Base-by-base conservation (phyloP, 1,140 invertebrate species). In the Delia radicum region DNA sequence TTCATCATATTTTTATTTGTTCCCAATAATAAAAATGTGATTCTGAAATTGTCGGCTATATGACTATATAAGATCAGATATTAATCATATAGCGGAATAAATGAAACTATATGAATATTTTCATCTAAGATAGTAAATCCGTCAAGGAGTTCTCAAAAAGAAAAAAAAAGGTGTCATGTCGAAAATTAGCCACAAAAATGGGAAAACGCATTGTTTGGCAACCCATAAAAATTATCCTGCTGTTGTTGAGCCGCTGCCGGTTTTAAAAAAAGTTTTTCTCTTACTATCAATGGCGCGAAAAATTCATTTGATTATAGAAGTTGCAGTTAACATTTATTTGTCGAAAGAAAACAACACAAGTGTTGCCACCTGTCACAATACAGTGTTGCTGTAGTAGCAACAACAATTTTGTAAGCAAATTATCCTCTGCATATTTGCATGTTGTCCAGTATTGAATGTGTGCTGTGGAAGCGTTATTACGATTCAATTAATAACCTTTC, bases 291-390 rank as follows among this genome's bases (percentile, higher is more conserved):
- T 55, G 48, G 29, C 27, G 63, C 28, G 63, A 67, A 67, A 67
- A 29, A 27, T 67, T 67, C 28, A 15, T 29, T 21, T 12, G n/a
- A 31, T 69, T 69, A 31, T 69, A 31, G 18, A 33, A 15, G 29
- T 15, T 24, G 26, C 33, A 37, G 33, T 37, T 1, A 55, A 55
- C 21, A 55, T n/a, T n/a, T 21, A 24, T 24, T 55, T 55, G 48
- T 55, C 48, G 18, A 55, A n/a, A n/a, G n/a, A n/a, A n/a, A n/a
- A 55, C 48, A 55, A 37, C 18, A 63, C 75, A 76, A 76, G 75
- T 76, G 75, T 76, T 76, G 75, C 75, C 75, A 76, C 75, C 75
- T 76, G 75, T 76, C 75, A 76, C 73, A 76, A 73, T 46, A 26
- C 69, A 63, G n/a, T 24, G 29, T 33, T 69, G 65, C 48, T 21